These are phyloP conservation scores for Mellivora capensis DNA, from an alignment of 2,113 vertebrate species.

Conservation along the genomic window DNA sequence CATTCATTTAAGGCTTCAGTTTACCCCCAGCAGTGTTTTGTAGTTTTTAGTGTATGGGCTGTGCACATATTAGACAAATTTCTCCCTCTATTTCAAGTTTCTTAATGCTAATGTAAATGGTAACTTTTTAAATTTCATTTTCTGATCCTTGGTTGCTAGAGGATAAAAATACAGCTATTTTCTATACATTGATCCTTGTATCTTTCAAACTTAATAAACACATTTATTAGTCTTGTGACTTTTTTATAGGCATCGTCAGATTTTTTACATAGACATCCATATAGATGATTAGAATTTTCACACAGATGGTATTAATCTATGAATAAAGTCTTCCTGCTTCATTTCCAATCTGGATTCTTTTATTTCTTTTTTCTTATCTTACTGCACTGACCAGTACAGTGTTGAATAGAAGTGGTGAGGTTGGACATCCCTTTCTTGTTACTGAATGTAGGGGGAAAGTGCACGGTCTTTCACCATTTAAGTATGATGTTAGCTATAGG, in stretches of 20 bases:
- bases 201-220: neutral
- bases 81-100: neutral
- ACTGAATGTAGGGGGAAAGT: neutral
- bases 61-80: neutral
- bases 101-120: neutral
- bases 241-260: neutral
- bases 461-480: neutral
- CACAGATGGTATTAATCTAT: neutral
- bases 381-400: neutral
- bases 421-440: neutral
- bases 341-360: neutral
- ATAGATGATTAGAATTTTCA: neutral
- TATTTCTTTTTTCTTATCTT: neutral
- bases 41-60: neutral
- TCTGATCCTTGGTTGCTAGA: neutral
- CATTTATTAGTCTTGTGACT: neutral
- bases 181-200: neutral
- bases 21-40: neutral
- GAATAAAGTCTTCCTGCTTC: neutral
- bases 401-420: neutral
- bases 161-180: neutral
- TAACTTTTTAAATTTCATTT: neutral
- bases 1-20: neutral
- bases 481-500: neutral
- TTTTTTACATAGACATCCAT: neutral